Evolutionary conservation across 37 sponge, comb jelly and placozoan genomes (phyloP).

Genomic region (Haliclona indistincta): DNA sequence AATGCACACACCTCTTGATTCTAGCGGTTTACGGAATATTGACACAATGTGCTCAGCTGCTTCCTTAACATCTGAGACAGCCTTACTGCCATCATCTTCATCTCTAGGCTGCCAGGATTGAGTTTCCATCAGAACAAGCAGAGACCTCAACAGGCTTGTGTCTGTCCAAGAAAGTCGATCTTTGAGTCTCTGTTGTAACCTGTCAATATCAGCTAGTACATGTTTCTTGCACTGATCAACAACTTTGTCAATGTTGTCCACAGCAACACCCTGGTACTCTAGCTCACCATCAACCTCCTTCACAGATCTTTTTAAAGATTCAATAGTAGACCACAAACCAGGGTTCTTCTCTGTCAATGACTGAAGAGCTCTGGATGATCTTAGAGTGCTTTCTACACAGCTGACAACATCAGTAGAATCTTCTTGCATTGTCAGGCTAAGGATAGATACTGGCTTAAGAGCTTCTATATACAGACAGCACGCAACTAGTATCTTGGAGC

Average conservation of each 20-base stretch:
- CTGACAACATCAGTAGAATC: slow-evolving; percentile 28
- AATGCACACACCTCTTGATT: slow-evolving; percentile 37
- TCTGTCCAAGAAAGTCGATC: slow-evolving; percentile 53
- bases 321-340: too few relatives aligned
- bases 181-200: slow-evolving; percentile 31
- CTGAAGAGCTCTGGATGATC: too few relatives aligned
- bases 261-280: too few relatives aligned
- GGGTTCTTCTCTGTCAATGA: too few relatives aligned
- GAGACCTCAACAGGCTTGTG: slow-evolving; percentile 28
- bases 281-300: too few relatives aligned
- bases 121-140: slow-evolving; percentile 51
- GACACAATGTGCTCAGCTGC: slow-evolving; percentile 45
- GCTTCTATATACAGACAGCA: slow-evolving; percentile 47
- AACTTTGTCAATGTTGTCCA: too few relatives aligned
- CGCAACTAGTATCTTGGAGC: slow-evolving; percentile 34
- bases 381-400: slow-evolving; percentile 49
- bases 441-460: slow-evolving; percentile 50
- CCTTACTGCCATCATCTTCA: slow-evolving; percentile 7
- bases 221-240: too few relatives aligned
- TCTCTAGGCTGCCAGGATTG: slow-evolving; percentile 23
- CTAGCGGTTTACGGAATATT: slow-evolving; percentile 48
- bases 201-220: slow-evolving; percentile 35
- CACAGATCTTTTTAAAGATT: too few relatives aligned
- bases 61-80: slow-evolving; percentile 18
- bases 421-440: slow-evolving; percentile 56